These are phyloP conservation scores for Drymonia ruficornis DNA, from an alignment of 2,888 invertebrate genomes.

Conservation along the genomic window DNA sequence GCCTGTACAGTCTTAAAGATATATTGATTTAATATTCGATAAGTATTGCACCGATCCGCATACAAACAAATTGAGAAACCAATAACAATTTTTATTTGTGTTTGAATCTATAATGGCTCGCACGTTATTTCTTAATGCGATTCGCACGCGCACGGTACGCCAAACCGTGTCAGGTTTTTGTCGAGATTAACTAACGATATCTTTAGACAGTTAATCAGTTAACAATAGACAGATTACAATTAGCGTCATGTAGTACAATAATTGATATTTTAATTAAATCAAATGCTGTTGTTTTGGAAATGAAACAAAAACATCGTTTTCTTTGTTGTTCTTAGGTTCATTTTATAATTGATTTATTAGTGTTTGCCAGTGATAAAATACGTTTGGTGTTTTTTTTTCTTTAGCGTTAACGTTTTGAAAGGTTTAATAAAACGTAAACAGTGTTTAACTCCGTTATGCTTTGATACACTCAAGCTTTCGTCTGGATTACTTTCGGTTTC, in stretches of 20 bases:
- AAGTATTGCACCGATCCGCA: no score
- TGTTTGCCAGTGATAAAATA: neutral
- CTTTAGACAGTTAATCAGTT: constrained; percentile 18
- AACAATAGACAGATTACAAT: constrained; percentile 18
- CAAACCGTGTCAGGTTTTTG: constrained; percentile 21
- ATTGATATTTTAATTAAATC: neutral
- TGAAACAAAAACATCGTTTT: neutral
- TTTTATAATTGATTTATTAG: neutral
- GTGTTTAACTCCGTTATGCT: no score
- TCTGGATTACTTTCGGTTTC: no score
- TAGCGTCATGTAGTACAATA: neutral
- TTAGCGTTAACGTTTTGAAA: neutral
- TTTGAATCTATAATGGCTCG: constrained; percentile 12
- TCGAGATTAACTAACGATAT: constrained; percentile 15
- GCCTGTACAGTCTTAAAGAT: no score
- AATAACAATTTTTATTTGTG: constrained; percentile 11
- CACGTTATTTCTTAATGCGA: constrained; percentile 23
- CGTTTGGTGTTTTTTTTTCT: neutral
- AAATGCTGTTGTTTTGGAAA: neutral
- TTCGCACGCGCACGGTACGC: constrained; percentile 16
- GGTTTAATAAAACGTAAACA: no score
- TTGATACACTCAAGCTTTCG: no score
- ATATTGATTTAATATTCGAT: no score
- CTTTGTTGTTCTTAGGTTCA: no score
- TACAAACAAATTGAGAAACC: constrained; percentile 26